These are phyloP conservation scores for Girardia tigrina DNA, from an alignment of 2,888 invertebrate species.

Conservation along the genomic window DNA sequence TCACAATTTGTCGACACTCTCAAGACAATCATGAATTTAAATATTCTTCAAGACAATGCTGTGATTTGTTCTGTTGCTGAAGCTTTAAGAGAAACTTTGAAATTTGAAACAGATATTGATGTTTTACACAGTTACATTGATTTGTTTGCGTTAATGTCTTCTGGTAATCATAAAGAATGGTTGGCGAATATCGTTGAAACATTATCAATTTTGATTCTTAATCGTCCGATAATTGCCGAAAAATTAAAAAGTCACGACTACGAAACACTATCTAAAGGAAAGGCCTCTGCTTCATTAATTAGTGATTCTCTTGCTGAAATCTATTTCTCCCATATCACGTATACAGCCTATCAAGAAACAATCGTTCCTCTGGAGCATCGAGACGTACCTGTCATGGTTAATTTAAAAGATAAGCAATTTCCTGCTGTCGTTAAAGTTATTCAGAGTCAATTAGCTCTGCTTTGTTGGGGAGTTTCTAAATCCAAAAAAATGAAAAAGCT, in stretches of 20 bases:
- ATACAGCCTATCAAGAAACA: background rate
- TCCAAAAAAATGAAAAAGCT: background rate
- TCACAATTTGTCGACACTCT: background rate
- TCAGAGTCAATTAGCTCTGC: background rate
- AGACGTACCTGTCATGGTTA: background rate
- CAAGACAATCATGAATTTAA: background rate
- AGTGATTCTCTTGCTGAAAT: background rate
- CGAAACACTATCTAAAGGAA: background rate
- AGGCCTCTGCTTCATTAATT: background rate
- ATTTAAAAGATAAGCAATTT: constrained; percentile 19
- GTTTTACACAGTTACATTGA: constrained; percentile 16
- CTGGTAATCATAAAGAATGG: constrained; percentile 14
- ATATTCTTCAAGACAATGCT: constrained; percentile 19
- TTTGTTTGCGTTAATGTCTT: background rate
- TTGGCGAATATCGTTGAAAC: constrained; percentile 13
- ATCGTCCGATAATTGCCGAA: background rate
- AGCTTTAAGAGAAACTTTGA: background rate
- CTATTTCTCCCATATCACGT: background rate
- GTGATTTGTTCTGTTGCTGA: background rate
- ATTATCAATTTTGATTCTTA: background rate
- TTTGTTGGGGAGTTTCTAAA: constrained; percentile 10
- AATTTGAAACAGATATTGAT: constrained; percentile 10
- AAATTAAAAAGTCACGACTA: background rate
- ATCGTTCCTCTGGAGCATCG: constrained; percentile 2
- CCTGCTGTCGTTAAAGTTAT: background rate